Evolutionary conservation across 2,797 vertebrate genomes (phyloP), one percentile per base, ranked within the genome.

Genomic region (Paramormyrops hopkinsi): DNA sequence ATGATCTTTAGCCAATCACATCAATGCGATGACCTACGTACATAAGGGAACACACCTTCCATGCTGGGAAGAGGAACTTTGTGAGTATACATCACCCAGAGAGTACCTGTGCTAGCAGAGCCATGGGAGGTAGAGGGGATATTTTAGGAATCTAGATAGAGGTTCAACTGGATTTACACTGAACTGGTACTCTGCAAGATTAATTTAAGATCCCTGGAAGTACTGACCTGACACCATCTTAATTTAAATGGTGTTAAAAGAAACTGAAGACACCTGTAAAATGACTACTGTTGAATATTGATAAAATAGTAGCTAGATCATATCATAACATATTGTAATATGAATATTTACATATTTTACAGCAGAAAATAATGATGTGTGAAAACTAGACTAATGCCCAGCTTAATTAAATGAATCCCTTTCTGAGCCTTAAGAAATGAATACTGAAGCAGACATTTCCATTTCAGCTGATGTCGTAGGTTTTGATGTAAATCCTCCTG

Each of bases 381-480:
- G 84, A 86, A 86, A 25, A 54, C 51, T 86, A 53, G 48, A 17
- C 25, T 86, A 51, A 53, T 86, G 83, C 48, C 50, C 84, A 86
- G 22, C 50, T 54, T 86, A 86, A 53, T 53, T 87, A 33, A 37
- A 56, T n/a, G 53, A 87, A 87, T 54, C 37, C 53, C 29, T 87
- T 17, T 41, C n/a, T 83, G 79, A 41, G 29, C 14, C 85, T 37
- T 11, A 37, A 85, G 46, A 85, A 85, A 53, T 17, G 0, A 12
- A 25, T 1, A 22, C 22, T 12, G 41, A 82, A 82, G 17, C 82
- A 48, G 41, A 50, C 19, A 22, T 84, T 86, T 4, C 2, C 14
- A 86, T 33, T 14, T 37, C 14, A 53, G 25, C 4, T 44, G 79
- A 12, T n/a, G n/a, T 3, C 3, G 19, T 50, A 83, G 19, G n/a